phyloP scores from a whole-genome alignment of 2,888 invertebrate species.

The Lasioglossum pauxillum region DNA sequence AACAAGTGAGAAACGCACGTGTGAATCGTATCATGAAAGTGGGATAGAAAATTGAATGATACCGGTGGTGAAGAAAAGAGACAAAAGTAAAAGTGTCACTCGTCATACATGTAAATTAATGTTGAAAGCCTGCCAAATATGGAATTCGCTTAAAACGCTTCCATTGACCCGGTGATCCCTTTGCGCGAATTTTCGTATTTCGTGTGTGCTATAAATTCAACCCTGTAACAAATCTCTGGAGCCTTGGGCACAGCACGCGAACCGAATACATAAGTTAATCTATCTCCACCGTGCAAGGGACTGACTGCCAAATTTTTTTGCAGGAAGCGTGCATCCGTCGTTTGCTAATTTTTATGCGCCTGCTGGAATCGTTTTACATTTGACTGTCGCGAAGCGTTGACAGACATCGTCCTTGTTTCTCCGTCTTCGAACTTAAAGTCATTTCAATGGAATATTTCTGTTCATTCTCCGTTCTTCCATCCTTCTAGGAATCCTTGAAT shows the following conservation, averaged over 20 bases:
- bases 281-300: slow-evolving; percentile 41
- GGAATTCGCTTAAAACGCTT: slow-evolving; percentile 55
- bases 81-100: not conserved
- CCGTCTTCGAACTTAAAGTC: not conserved
- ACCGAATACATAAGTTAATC: slow-evolving; percentile 65
- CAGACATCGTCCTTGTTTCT: not conserved
- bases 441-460: not conserved
- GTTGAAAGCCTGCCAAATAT: slow-evolving; percentile 48
- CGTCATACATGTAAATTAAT: slow-evolving; percentile 31
- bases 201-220: slow-evolving; percentile 68
- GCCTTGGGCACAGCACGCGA: slow-evolving; percentile 65
- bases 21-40: not conserved
- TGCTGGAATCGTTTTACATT: not conserved
- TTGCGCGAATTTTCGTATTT: slow-evolving; percentile 62
- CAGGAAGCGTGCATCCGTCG: slow-evolving; percentile 25
- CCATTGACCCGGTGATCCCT: slow-evolving; percentile 66
- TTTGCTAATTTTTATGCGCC: slow-evolving; percentile 2
- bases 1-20: too few relatives aligned
- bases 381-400: not conserved
- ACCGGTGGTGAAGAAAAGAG: not conserved
- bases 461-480: not conserved
- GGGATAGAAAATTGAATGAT: not conserved
- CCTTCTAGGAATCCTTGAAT: not conserved
- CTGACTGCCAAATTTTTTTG: slow-evolving; percentile 42
- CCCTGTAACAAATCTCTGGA: slow-evolving; percentile 73